Evolutionary conservation across 2,797 vertebrate genomes (phyloP).

Genomic region (Molossus alvarezi): DNA sequence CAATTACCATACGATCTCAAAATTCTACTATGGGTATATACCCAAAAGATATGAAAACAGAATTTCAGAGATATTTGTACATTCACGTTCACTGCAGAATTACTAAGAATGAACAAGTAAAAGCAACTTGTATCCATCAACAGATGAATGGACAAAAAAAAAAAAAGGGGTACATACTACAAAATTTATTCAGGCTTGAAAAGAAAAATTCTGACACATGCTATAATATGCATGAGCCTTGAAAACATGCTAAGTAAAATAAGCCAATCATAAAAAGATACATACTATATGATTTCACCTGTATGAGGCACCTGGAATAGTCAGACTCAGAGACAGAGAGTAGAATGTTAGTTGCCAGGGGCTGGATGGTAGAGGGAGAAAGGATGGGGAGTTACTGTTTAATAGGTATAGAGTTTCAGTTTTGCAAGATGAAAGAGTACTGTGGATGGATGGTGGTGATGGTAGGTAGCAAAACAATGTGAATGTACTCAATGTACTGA

Average conservation of each 20-base stretch:
- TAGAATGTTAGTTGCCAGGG: background rate
- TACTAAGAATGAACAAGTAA: background rate
- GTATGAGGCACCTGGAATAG: background rate
- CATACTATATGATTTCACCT: background rate
- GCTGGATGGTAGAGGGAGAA: background rate
- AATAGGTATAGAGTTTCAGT: background rate
- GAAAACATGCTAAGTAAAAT: background rate
- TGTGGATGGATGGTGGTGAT: background rate
- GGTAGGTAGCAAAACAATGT: background rate
- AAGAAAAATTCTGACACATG: conserved; percentile 18
- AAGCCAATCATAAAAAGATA: background rate
- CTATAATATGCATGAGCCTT: background rate
- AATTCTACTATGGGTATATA: background rate
- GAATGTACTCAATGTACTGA: background rate
- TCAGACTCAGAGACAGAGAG: background rate
- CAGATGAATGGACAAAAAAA: background rate
- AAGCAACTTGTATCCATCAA: background rate
- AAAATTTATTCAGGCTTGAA: background rate
- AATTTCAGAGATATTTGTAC: background rate
- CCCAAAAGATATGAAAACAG: background rate
- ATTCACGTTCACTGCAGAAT: background rate
- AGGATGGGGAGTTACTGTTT: background rate
- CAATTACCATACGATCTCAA: background rate
- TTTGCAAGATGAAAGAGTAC: background rate
- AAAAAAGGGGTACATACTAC: background rate